Base-by-base conservation (phyloP, 2,797 vertebrate genomes). In the Cephalopachus bancanus region DNA sequence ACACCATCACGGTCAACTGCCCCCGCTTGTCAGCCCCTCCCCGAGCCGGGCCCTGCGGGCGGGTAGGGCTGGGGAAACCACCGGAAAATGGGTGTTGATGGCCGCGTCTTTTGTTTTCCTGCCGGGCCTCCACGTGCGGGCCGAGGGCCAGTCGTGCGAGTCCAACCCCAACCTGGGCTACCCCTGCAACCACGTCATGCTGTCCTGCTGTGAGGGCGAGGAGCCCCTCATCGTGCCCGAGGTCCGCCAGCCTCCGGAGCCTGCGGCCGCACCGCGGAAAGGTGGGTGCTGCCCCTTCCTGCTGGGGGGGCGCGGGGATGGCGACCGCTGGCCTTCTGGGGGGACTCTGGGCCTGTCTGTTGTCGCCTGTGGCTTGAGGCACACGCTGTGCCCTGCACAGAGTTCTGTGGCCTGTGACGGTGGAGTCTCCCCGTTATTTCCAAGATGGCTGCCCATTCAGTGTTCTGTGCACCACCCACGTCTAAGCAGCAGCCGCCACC, bases 181-280 rank as follows among this genome's bases (percentile, higher is more conserved):
- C 96, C 99, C 99, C 1, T 99, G 99, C 78, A 99, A 99, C 79
- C 99, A 99, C 0, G 98, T 99, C 98, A 99, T 99, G 98, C 98
- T 99, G 55, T 99, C 98, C 91, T 99, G 99, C 99, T 99, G 99
- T 2, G 99, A 99, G 89, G 99, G 98, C 0, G 99, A 99, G 0
- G 98, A 99, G 7, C 98, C 98, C 33, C 98, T 98, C 2, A 96
- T 98, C 14, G 98, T 98, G 20, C 98, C 98, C 0, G 98, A 98
- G 33, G 97, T 99, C 79, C 99, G 96, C 93, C 98, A 93, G 83
- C 99, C 99, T 62, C 98, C 99, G 0, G 99, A 98, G 95, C 98
- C 99, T 0, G 99, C 98, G 0, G 75, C 95, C 0, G 75, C 93
- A 7, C 99, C 99, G 0, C 98, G 98, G 81, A 99, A 98, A 99